Evolutionary conservation across 30 jellyfish, hydroid and myxozoan species (phyloP).

Genomic region (Rhopilema esculentum): DNA sequence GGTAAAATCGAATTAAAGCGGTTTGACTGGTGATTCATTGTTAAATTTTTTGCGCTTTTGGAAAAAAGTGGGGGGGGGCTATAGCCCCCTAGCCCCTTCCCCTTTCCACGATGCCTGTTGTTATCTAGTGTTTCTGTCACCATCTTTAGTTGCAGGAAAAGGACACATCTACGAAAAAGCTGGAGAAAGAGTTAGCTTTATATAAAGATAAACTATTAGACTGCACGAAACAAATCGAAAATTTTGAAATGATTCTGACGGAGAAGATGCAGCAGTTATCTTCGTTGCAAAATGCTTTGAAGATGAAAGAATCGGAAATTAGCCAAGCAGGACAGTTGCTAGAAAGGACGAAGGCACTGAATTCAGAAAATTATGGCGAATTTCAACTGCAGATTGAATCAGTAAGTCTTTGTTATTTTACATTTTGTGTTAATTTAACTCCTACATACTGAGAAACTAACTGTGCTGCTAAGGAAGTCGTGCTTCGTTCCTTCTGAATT

Average conservation of each 20-base stretch:
- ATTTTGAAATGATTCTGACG: conserved; percentile 48
- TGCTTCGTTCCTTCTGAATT: too few species aligned
- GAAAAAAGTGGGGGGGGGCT: too few species aligned
- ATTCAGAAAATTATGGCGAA: conserved; percentile 86
- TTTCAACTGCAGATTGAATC: conserved; percentile 75
- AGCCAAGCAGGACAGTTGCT: conserved; percentile 53
- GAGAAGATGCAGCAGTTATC: conserved; percentile 37
- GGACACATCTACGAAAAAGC: conserved; percentile 5
- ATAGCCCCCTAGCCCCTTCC: too few species aligned
- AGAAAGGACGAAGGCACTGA: conserved; percentile 68
- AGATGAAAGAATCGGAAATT: conserved; percentile 70
- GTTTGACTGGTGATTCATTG: too few species aligned
- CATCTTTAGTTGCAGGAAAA: conserved; percentile 31
- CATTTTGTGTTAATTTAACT: too few species aligned
- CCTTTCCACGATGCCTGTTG: too few species aligned
- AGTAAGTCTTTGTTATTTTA: conserved; percentile 47
- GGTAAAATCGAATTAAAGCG: too few species aligned
- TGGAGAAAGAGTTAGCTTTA: conserved; percentile 42
- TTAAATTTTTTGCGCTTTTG: too few species aligned
- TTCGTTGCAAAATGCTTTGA: conserved; percentile 48
- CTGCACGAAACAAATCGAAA: conserved; percentile 26
- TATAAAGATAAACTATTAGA: conserved; percentile 19
- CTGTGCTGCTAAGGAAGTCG: too few species aligned
- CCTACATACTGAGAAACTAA: too few species aligned
- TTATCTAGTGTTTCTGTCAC: not conserved